Evolutionary conservation across 2,113 vertebrate species (phyloP), one percentile per base, ranked within the genome.

Genomic region (Sapajus apella): DNA sequence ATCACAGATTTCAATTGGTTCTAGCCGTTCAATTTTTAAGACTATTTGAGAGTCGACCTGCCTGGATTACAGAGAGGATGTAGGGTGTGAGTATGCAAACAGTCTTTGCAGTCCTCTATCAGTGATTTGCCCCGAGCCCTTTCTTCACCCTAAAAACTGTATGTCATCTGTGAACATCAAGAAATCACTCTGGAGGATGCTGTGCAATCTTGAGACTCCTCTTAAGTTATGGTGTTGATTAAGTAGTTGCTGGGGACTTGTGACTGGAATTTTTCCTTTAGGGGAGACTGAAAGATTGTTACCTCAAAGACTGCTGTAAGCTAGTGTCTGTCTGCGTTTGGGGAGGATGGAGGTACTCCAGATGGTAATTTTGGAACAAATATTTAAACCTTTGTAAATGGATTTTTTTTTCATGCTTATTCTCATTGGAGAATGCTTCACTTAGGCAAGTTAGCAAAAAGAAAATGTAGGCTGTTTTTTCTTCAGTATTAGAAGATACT

Each of bases 151-250:
- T 92, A 88, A 96, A 98, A 98, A 76, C 90, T 93, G 56, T 91
- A 93, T 16, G 70, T 86, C 95, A 70, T 97, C 87, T 6, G 13
- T 90, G 96, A 97, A 92, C 97, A 97, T 98, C 95, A 96, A 90
- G 96, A 97, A 97, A 98, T 98, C 95, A 97, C 92, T 96, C 73
- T 40, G 81, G 84, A 96, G 80, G 92, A 88, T 90, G 58, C 95
- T 88, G 87, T 95, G 97, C 95, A 97, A 95, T 98, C 97, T 96
- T 79, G 94, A 98, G 90, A 82, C 66, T 58, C 25, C 66, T 95
- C 86, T 97, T 94, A 95, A 97, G 92, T 94, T 91, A 92, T 77
- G 90, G 80, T 95, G 96, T 95, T 98, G 96, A 98, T 97, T 96
- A 98, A 97, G 95, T 97, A 91, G 94, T 95, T 93, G 56, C 87